Evolutionary conservation across 1,140 invertebrate genomes (phyloP).

Genomic region (Leptestheria dahalacensis): DNA sequence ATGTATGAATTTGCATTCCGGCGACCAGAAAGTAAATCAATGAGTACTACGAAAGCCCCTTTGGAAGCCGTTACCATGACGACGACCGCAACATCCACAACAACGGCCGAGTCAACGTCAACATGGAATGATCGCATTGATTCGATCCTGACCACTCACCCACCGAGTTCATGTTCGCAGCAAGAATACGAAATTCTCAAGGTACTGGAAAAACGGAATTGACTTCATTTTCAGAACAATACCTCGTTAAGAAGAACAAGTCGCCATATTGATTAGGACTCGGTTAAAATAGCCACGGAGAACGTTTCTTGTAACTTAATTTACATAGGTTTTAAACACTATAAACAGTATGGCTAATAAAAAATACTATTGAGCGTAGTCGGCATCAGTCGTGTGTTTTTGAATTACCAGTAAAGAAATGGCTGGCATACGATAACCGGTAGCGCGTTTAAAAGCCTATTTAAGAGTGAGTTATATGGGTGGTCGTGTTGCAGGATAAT

Average conservation of each 20-base stretch:
- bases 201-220: conserved; percentile 27
- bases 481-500: conserved; percentile 41
- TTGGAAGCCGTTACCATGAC: background rate
- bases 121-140: background rate
- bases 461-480: background rate
- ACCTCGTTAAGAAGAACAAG: too few species aligned
- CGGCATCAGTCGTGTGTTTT: too few species aligned
- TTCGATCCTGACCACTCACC: conserved; percentile 10
- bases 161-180: conserved; percentile 34
- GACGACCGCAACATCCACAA: background rate
- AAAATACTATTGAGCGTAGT: too few species aligned
- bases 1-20: background rate
- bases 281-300: too few species aligned
- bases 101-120: background rate
- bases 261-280: too few species aligned
- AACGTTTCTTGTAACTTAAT: too few species aligned
- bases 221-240: too few species aligned
- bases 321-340: too few species aligned
- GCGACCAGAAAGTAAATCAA: background rate
- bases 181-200: conserved; percentile 55
- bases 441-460: too few species aligned
- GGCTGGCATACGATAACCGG: too few species aligned
- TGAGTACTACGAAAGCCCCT: background rate
- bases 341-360: too few species aligned
- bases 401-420: too few species aligned